Base-by-base conservation (phyloP, 2,888 invertebrate genomes). In the Panopea generosa region DNA sequence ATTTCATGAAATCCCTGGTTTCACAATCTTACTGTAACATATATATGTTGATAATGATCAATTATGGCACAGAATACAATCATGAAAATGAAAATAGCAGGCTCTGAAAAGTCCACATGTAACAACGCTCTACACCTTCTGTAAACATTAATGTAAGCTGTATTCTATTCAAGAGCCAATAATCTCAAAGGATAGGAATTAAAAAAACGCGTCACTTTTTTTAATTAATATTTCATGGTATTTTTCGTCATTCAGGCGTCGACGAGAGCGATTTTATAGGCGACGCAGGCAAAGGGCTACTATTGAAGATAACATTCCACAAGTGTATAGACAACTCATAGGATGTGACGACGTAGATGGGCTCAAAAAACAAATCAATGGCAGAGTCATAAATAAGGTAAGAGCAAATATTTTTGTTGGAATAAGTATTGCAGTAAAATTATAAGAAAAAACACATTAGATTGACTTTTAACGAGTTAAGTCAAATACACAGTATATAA, bases 271-370 rank as follows among this genome's bases (percentile, higher is more conserved):
- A 45, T 82, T 72, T 55, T 59, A 50, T 45, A 66, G 65, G 69
- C 68, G 68, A 50, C 65, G 76, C 65, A 45, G 65, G 65, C 29
- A 50, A 49, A 73, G 65, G 68, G 73, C 67, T 70, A 62, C 67
- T 47, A 70, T 73, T 33, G 77, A 77, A 62, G 77, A 79, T 45
- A 55, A 72, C 81, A 83, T 77, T 80, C 82, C 80, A 76, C 79
- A 84, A 71, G 71, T 69, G 57, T 72, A 75, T 56, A 62, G 82
- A 70, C 80, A 74, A 71, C 71, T 84, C 20, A 74, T 71, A 11
- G 74, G 68, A 69, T 77, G 81, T 81, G 82, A 83, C 70, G 82
- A 84, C 18, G 77, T 78, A 43, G 83, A 84, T 70, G 77, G 82
- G 67, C 71, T 68, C 60, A 68, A 57, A 50, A 77, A 68, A 62